These are phyloP conservation scores for Dryas iulia DNA, from an alignment of 1,140 invertebrate genomes.

Conservation along the genomic window DNA sequence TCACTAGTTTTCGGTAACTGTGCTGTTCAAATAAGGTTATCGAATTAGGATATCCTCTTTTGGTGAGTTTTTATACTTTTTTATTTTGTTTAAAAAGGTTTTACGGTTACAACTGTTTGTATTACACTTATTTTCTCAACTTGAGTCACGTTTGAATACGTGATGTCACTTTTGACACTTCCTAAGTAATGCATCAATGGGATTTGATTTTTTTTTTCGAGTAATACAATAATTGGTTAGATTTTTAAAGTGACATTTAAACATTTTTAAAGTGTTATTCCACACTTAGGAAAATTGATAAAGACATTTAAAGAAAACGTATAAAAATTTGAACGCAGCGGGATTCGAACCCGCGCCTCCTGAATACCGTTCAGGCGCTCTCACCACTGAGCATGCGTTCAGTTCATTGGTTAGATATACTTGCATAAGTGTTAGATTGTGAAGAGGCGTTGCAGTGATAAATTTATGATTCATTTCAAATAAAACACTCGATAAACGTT, in stretches of 20 bases:
- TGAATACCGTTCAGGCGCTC: too few relatives aligned
- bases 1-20: constrained; percentile 34
- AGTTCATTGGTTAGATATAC: too few relatives aligned
- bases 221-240: background rate
- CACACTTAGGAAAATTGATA: too few relatives aligned
- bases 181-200: constrained; percentile 1
- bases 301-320: too few relatives aligned
- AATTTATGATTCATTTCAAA: constrained; percentile 12
- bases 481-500: background rate
- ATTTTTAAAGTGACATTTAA: too few relatives aligned
- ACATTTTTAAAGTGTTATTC: too few relatives aligned
- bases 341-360: too few relatives aligned
- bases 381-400: too few relatives aligned
- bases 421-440: background rate
- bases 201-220: background rate
- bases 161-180: constrained; percentile 31
- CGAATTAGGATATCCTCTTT: constrained; percentile 57
- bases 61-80: constrained; percentile 56
- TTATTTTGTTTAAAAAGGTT: constrained; percentile 39
- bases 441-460: constrained; percentile 15
- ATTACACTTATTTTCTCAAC: constrained; percentile 38
- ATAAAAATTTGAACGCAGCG: too few relatives aligned
- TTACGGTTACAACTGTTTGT: constrained; percentile 35
- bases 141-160: constrained; percentile 34
- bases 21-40: constrained; percentile 62